Evolutionary conservation across 1,140 invertebrate genomes (phyloP).

Genomic region (Zaprionus lachaisei): DNA sequence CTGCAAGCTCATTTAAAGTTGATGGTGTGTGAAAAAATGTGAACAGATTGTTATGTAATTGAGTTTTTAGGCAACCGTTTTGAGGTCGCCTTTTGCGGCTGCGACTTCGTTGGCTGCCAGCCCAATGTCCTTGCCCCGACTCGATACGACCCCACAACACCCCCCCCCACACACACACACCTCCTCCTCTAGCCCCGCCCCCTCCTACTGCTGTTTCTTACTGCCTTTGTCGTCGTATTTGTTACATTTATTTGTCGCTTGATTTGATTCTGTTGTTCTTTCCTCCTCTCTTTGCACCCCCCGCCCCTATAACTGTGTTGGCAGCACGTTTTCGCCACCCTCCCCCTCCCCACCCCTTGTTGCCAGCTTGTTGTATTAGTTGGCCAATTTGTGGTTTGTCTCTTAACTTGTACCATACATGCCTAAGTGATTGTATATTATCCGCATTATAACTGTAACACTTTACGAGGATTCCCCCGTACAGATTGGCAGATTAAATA

Average conservation of each 20-base stretch:
- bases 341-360: constrained; percentile 26
- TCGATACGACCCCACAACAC: not conserved
- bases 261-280: constrained; percentile 67
- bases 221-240: constrained; percentile 64
- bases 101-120: constrained; percentile 53
- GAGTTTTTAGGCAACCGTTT: constrained; percentile 83
- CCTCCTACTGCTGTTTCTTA: constrained; percentile 4
- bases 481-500: not conserved
- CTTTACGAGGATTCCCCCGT: not conserved
- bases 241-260: constrained; percentile 80
- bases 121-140: constrained; percentile 36
- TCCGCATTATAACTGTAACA: constrained; percentile 6
- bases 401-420: constrained; percentile 51
- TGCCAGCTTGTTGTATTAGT: constrained; percentile 39
- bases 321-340: constrained; percentile 22
- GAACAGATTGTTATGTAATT: constrained; percentile 85
- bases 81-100: constrained; percentile 78
- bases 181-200: not conserved
- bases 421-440: constrained; percentile 38
- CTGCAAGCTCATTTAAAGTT: constrained; percentile 81
- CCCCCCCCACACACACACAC: too few relatives aligned
- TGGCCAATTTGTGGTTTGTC: constrained; percentile 69
- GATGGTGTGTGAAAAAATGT: constrained; percentile 84
- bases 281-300: constrained; percentile 16
- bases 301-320: constrained; percentile 19